Base-by-base conservation (phyloP, 2,888 invertebrate species). In the Drosophila histrio region DNA sequence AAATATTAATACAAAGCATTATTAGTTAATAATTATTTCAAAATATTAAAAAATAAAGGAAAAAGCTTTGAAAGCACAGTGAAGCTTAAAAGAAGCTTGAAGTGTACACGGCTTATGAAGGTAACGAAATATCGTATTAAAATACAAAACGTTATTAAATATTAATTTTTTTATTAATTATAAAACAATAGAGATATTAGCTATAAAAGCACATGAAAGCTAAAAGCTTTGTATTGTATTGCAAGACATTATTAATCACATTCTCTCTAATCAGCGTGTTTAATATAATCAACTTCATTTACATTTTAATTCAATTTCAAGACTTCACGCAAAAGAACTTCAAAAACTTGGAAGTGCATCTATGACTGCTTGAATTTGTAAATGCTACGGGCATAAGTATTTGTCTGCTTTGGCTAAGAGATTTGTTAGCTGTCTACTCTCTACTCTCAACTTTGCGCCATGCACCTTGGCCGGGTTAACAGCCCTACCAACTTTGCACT, bases 401-500 rank as follows among this genome's bases (percentile, higher is more conserved):
- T 80, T 81, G 81, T 81, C 80, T 83, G 65, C 62, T 50, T 65
- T 60, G 44, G 68, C 57, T 24, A 17, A 77, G 72, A 81, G 83
- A 81, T 81, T 81, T 84, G 84, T 82, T 72, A 46, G 81, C 82
- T 76, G 81, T 84, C 76, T 64, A 30, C 36, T 24, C 11, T 7
- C 8, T 21, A 13, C 19, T 19, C 36, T 65, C 43, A 59, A 66
- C 81, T 72, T 28, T 77, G 79, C 38, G 66, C 66, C 67, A 34
- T 47, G 74, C 63, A 75, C 64, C 60, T 72, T 64, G 34, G 44
- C 28, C 64, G 56, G 82, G 82, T 84, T 79, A 84, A 82, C 72
- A 75, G 69, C 79, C 79, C 47, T 36, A 34, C 69, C 61, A 83
- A 79, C 74, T 79, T 83, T 80, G 79, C 77, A 79, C 77, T 72